These are phyloP conservation scores for Craseonycteris thonglongyai DNA, from an alignment of 2,113 vertebrate species.

Conservation along the genomic window DNA sequence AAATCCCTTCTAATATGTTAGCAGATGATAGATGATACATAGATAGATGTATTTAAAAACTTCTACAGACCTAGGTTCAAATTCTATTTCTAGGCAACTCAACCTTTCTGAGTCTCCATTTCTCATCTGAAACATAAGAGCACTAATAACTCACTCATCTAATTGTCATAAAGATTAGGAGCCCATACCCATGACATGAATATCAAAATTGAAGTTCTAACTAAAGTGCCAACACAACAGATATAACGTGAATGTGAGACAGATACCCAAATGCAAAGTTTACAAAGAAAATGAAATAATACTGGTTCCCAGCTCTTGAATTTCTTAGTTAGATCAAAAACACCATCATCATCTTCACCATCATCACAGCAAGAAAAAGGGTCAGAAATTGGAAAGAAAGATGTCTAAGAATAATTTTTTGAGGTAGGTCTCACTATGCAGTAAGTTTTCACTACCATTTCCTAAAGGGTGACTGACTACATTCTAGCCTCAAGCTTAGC, in stretches of 20 bases:
- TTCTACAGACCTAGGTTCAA: not conserved
- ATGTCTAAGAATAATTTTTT: not conserved
- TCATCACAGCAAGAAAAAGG: not conserved
- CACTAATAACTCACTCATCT: not conserved
- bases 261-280: not conserved
- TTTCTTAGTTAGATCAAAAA: not conserved
- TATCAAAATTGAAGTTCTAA: not conserved
- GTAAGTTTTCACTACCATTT: not conserved
- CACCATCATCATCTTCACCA: not conserved
- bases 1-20: not conserved
- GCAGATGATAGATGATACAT: not conserved
- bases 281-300: not conserved
- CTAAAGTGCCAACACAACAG: not conserved
- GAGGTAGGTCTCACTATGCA: not conserved
- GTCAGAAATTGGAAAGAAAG: not conserved
- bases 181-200: not conserved
- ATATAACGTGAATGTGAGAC: not conserved
- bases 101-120: not conserved
- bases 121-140: not conserved
- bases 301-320: not conserved
- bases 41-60: not conserved
- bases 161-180: not conserved
- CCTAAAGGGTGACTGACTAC: accelerated
- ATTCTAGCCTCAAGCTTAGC: not conserved
- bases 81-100: not conserved